A percentile compares a stretch with the other conserved stretches of the same genome.
Conservation (phyloP, 2,888 invertebrate genomes). For the Tribolium freemani region DNA sequence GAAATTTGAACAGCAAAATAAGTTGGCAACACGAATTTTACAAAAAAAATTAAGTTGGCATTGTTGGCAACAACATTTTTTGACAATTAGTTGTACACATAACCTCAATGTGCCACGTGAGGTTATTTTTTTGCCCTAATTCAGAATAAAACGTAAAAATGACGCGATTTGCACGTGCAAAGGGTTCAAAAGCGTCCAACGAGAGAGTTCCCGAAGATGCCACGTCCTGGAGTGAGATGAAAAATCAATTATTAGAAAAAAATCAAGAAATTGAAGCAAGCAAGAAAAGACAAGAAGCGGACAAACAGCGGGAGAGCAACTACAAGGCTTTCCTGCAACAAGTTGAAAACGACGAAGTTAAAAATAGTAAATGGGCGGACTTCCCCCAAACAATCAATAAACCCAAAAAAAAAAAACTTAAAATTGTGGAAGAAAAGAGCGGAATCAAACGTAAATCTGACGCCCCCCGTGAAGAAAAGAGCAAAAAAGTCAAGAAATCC, state of each 20-base stretch:
- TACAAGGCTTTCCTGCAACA: constrained; percentile 58
- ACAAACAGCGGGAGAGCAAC: constrained; percentile 53
- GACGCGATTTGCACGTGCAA: constrained; percentile 83
- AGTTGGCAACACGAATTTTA: no score
- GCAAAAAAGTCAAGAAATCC: neutral
- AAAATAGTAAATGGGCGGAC: constrained; percentile 72
- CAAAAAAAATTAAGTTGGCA: no score
- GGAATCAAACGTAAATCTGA: neutral
- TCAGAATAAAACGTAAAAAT: constrained; percentile 65
- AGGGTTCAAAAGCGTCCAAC: constrained; percentile 82
- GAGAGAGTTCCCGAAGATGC: constrained; percentile 77
- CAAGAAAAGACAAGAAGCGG: constrained; percentile 50
- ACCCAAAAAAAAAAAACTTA: constrained; percentile 21
- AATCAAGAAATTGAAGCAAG: constrained; percentile 69
- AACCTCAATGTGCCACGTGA: constrained; percentile 20
- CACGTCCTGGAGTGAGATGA: constrained; percentile 82
- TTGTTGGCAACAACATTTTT: no score
- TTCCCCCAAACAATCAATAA: constrained; percentile 64
- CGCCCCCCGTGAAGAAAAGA: neutral
- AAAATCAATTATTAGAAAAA: constrained; percentile 72
- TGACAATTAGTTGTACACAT: neutral
- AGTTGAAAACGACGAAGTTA: constrained; percentile 69
- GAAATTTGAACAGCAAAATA: no score
- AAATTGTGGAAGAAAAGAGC: constrained; percentile 40
- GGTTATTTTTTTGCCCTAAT: neutral